Base-by-base conservation (phyloP, 2,888 invertebrate genomes). In the Suillia variegata region DNA sequence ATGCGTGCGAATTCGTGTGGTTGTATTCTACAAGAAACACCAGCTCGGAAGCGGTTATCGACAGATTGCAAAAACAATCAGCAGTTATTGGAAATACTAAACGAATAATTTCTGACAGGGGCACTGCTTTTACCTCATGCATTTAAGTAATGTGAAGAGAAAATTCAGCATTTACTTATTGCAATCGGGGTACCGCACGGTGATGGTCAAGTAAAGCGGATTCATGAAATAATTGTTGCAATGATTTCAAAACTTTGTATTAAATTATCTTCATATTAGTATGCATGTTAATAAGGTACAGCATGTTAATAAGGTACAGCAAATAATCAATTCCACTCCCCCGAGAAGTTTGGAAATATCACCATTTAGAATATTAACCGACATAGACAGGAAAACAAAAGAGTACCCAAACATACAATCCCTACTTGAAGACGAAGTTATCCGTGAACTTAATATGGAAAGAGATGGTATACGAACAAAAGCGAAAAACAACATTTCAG, bases 301-400 rank as follows among this genome's bases (percentile, higher is more conserved):
- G 13, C 51, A 58, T 18, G 51, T 64, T 3, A 22, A 42, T 2
- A 21, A 49, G 18, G 51, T 51, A 2, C 53, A 53, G 22, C 17
- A 13, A 10, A 22, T 34, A 3, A 53, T 53, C 8, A 53, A 53
- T 20, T 12, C 6, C 3, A 12, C 38, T n/a, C 2, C 3, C 24
- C 54, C 22, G 13, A 3, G 12, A 5, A 42, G 42, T 13, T 52
- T 52, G 1, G 38, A 24, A 24, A 15, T 2, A 10, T 38, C 57
- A 18, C 57, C 52, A 2, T 57, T 57, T 45, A 15, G 52, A 45
- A 3, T 57, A n/a, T 21, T 57, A 52, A 34, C 38, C 13, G 33
- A 31, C 18, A 6, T 52, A 10, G 33, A 52, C n/a, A n/a, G n/a
- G n/a, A n/a, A n/a, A n/a, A n/a, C n/a, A n/a, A n/a, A n/a, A n/a